phyloP scores from a whole-genome alignment of 2,113 vertebrate species.

The Tachuris rubrigastra region DNA sequence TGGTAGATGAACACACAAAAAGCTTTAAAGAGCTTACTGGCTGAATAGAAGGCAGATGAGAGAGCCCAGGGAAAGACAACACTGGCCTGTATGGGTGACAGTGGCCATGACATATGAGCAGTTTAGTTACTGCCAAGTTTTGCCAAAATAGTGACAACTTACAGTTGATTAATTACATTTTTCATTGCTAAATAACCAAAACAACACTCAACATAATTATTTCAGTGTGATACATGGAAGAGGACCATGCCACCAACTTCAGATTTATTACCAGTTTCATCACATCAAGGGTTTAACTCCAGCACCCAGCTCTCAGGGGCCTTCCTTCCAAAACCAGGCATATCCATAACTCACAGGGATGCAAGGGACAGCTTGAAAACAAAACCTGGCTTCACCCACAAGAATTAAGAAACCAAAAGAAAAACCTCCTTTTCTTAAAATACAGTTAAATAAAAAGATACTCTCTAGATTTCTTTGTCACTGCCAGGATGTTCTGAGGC shows the following conservation, averaged over 20 bases:
- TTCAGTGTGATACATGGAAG: not conserved
- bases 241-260: not conserved
- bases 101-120: not conserved
- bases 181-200: not conserved
- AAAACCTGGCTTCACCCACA: not conserved
- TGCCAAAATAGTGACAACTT: not conserved
- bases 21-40: not conserved
- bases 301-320: not conserved
- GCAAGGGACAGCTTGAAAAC: not conserved
- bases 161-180: not conserved
- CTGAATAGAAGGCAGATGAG: not conserved
- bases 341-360: not conserved
- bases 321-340: not conserved
- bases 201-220: not conserved
- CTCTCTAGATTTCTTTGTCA: not conserved
- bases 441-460: not conserved
- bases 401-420: not conserved
- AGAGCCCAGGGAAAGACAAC: not conserved
- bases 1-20: not conserved
- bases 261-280: not conserved
- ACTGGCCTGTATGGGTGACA: accelerated
- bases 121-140: not conserved
- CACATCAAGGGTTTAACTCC: not conserved
- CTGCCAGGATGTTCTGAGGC: not conserved
- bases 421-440: not conserved